These are phyloP conservation scores for Hybognathus amarus DNA, from an alignment of 2,797 vertebrate species.

Conservation along the genomic window DNA sequence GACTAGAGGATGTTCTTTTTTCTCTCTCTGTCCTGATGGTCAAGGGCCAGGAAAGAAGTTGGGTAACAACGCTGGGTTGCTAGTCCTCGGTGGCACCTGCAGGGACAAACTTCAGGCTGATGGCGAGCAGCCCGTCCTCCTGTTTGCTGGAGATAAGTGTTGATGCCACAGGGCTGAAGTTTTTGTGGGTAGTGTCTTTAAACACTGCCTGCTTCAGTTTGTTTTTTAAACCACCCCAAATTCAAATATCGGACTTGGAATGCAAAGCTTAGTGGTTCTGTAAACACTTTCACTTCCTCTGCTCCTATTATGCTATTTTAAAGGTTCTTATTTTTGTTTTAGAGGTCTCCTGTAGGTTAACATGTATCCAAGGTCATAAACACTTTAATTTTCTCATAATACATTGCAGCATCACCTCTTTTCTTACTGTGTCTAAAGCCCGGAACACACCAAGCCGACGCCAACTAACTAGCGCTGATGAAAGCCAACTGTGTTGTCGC, in stretches of 20 bases:
- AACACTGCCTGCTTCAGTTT: neutral
- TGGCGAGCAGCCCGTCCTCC: conserved; percentile 26
- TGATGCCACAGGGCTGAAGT: neutral
- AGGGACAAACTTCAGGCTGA: conserved; percentile 11
- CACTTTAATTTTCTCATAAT: neutral
- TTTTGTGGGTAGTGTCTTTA: neutral
- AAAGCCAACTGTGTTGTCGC: too few species aligned
- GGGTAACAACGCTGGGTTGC: conserved; percentile 62
- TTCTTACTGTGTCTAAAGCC: neutral
- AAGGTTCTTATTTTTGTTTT: neutral
- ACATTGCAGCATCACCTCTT: neutral
- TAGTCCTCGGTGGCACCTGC: conserved; percentile 69
- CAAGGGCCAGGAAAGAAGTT: conserved; percentile 65
- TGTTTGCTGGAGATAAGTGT: conserved; percentile 36
- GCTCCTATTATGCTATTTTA: neutral
- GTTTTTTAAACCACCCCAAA: neutral
- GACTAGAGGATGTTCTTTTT: conserved; percentile 72
- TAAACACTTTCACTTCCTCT: neutral
- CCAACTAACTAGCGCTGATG: too few species aligned
- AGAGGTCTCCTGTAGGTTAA: neutral
- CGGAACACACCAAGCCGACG: too few species aligned
- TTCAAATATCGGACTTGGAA: neutral
- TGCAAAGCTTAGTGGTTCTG: neutral
- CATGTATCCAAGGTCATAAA: neutral
- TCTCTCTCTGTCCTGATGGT: conserved; percentile 47